phyloP scores from a whole-genome alignment of 2,888 invertebrate genomes.

The Eilema griseolum region DNA sequence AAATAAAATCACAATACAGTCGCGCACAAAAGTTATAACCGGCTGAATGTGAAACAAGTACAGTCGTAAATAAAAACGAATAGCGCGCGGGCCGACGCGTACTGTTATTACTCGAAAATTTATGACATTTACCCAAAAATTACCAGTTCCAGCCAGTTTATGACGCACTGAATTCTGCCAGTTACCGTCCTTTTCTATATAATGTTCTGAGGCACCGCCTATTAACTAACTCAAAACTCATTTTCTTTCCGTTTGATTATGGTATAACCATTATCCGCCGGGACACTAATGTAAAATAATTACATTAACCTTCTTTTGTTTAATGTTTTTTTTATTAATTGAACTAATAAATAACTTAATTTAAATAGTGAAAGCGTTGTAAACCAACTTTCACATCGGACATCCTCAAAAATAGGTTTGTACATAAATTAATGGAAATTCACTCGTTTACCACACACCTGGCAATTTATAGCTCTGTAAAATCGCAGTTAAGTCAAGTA shows the following conservation, averaged over 20 bases:
- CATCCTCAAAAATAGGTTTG: slow-evolving; percentile 41
- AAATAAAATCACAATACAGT: slow-evolving; percentile 80
- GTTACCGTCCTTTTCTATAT: slow-evolving; percentile 49
- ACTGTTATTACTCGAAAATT: slow-evolving; percentile 80
- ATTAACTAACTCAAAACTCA: slow-evolving; percentile 53
- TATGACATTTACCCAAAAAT: slow-evolving; percentile 81
- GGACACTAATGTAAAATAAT: slow-evolving; percentile 35
- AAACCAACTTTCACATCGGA: slow-evolving; percentile 57
- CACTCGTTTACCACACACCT: slow-evolving; percentile 22
- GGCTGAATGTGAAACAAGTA: slow-evolving; percentile 83
- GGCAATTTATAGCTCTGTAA: background rate
- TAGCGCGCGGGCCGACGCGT: slow-evolving; percentile 78
- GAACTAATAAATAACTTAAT: slow-evolving; percentile 10
- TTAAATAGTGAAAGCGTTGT: slow-evolving; percentile 45
- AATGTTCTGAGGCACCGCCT: slow-evolving; percentile 42
- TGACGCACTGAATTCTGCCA: slow-evolving; percentile 66
- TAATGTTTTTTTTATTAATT: background rate
- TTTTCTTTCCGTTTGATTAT: slow-evolving; percentile 37
- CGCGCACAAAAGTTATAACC: slow-evolving; percentile 80
- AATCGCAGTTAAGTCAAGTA: slow-evolving; percentile 3
- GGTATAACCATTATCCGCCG: slow-evolving; percentile 39
- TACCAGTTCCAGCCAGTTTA: slow-evolving; percentile 75
- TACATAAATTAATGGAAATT: slow-evolving; percentile 39
- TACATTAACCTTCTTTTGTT: slow-evolving; percentile 22
- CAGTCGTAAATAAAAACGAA: slow-evolving; percentile 84